Evolutionary conservation across 2,797 vertebrate species (phyloP).

Genomic region (Halcyon leucocephala): DNA sequence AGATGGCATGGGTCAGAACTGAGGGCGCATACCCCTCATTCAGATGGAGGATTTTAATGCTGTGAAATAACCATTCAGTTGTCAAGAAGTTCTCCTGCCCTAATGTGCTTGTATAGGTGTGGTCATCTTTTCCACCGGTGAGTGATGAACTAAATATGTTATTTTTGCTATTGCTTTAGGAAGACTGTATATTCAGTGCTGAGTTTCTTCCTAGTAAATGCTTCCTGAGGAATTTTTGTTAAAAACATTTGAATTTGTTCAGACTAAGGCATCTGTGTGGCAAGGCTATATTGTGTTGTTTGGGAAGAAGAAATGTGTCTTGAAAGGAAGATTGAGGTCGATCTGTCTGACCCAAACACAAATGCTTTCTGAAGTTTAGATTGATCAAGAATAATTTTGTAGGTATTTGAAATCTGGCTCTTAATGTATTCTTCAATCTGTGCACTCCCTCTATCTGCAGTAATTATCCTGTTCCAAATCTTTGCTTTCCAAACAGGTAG

Average conservation of each 20-base stretch:
- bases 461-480: not conserved
- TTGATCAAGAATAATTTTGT: not conserved
- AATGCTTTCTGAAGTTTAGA: not conserved
- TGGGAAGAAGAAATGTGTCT: not conserved
- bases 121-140: not conserved
- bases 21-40: rapidly evolving
- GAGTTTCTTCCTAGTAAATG: not conserved
- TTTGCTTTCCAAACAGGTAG: not conserved
- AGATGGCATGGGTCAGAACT: not conserved
- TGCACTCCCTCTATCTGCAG: not conserved
- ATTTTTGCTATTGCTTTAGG: conserved; percentile 18
- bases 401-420: not conserved
- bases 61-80: not conserved
- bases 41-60: not conserved
- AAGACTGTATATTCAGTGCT: not conserved
- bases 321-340: not conserved
- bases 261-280: not conserved
- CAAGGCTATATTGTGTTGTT: not conserved
- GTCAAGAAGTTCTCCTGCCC: not conserved
- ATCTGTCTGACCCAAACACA: not conserved
- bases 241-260: not conserved
- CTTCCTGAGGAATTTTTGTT: not conserved
- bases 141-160: not conserved
- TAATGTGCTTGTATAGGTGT: not conserved
- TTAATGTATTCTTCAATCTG: not conserved